Evolutionary conservation across 2,888 invertebrate species (phyloP).

Genomic region (Phymatocera aterrima): DNA sequence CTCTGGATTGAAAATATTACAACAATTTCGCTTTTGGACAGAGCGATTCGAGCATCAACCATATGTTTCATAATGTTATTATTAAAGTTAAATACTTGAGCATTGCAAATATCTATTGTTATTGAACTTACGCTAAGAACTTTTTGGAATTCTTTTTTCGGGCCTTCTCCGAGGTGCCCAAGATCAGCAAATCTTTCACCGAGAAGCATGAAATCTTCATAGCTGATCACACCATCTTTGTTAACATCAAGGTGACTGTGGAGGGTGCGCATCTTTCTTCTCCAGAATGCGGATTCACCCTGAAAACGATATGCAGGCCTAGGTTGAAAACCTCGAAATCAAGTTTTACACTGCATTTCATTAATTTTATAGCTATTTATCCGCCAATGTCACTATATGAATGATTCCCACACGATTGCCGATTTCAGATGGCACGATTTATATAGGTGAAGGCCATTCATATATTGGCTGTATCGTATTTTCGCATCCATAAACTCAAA

Average conservation of each 20-base stretch:
- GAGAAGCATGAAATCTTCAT: constrained; percentile 86
- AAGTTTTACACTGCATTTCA: not conserved
- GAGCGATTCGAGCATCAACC: not conserved
- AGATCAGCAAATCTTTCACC: constrained; percentile 85
- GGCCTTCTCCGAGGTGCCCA: constrained; percentile 83
- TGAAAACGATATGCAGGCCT: constrained; percentile 59
- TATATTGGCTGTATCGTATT: not conserved
- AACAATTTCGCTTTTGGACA: too few species aligned
- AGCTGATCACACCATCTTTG: constrained; percentile 90
- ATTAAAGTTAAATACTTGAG: not conserved
- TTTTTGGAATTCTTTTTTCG: constrained; percentile 82
- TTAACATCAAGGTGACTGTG: constrained; percentile 90
- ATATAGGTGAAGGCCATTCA: constrained; percentile 34
- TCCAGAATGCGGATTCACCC: constrained; percentile 84
- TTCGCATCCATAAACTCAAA: not conserved
- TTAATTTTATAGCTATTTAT: not conserved
- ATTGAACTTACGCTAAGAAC: constrained; percentile 80
- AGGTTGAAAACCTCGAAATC: not conserved
- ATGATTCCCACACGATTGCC: constrained; percentile 12
- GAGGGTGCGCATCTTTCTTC: constrained; percentile 90
- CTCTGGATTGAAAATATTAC: not conserved
- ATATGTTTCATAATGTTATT: too few species aligned
- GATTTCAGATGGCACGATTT: constrained; percentile 12
- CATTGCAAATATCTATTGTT: not conserved
- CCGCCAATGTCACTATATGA: not conserved